Base-by-base conservation (phyloP, 1,140 invertebrate genomes). In the Calephelis virginiensis region DNA sequence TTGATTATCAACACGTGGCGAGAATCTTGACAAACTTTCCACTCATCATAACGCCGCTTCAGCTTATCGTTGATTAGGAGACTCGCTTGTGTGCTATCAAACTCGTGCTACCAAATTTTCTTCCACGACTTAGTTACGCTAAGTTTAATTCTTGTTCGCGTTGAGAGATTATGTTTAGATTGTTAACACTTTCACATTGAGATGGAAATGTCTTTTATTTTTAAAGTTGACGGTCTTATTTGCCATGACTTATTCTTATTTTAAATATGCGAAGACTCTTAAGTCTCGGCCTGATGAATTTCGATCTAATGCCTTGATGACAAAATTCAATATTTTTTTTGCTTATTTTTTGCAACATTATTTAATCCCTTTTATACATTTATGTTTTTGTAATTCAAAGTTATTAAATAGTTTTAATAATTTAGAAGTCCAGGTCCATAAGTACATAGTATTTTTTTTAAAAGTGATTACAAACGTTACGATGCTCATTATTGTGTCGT, bases 1-100 rank as follows among this genome's bases (percentile, higher is more conserved):
- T 83, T 86, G 84, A 86, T 85, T 86, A 86, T 83, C 81, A 78
- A 79, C 81, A 83, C 83, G 84, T 77, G 84, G 72, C 40, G 71
- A 56, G 84, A 83, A 86, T 86, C 74, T 74, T 61, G 74, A 74
- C 71, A 68, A 70, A 67, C 64, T 59, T 37, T 28, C 10, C 64
- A 72, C 77, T 82, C 80, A 85, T 82, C 82, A 85, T 78, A 78
- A 78, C 60, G 68, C 65, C 69, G 61, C 56, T 68, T 71, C 68
- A 72, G 68, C 73, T 67, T 47, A 62, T 63, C 60, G 65, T 74
- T 75, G 73, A 79, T 78, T 80, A 72, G 67, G 70, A 46, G 61
- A 11, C 38, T 47, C 45, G 61, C 40, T 56, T 56, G 53, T 56
- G 53, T 56, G 53, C 53, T 56, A 28, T 56, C 28, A 56, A 56